Evolutionary conservation across 30 jellyfish, hydroid and myxozoan genomes (phyloP).

Genomic region (Aurelia aurita): DNA sequence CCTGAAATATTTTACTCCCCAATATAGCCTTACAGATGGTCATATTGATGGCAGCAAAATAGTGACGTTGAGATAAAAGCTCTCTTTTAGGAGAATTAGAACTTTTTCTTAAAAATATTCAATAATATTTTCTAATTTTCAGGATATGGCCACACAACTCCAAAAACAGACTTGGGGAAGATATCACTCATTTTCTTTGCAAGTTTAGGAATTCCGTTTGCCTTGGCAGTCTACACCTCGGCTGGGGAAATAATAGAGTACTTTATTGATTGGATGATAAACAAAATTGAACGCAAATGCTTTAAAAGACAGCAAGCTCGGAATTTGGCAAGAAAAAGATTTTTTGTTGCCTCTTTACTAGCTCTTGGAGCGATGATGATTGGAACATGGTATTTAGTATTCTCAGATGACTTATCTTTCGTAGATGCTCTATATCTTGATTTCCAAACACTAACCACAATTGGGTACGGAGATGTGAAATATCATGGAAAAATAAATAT

Average conservation of each 20-base stretch:
- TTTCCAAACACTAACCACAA: conserved; percentile 52
- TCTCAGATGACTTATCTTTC: not conserved
- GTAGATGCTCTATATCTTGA: conserved; percentile 19
- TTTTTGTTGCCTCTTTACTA: not conserved
- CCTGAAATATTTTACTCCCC: too few species aligned
- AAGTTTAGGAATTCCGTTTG: conserved; percentile 29
- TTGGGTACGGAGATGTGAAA: conserved; percentile 52
- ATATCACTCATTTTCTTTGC: conserved; percentile 16
- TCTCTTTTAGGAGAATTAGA: too few species aligned
- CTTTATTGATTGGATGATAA: not conserved
- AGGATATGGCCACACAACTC: conserved; percentile 65
- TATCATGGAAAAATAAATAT: not conserved
- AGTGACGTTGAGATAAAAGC: too few species aligned
- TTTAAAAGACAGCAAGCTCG: conserved; percentile 5
- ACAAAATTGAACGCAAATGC: not conserved
- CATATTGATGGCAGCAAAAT: too few species aligned
- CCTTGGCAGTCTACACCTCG: conserved; percentile 37
- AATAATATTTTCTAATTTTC: not conserved
- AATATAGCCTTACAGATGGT: too few species aligned
- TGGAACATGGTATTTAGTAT: not conserved
- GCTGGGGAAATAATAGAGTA: conserved; percentile 30
- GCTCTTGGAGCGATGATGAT: not conserved
- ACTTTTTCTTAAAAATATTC: not conserved
- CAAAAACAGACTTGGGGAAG: conserved; percentile 44
- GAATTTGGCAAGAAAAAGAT: not conserved